phyloP scores from a whole-genome alignment of 2,113 vertebrate species.

The Gadus chalcogrammus region DNA sequence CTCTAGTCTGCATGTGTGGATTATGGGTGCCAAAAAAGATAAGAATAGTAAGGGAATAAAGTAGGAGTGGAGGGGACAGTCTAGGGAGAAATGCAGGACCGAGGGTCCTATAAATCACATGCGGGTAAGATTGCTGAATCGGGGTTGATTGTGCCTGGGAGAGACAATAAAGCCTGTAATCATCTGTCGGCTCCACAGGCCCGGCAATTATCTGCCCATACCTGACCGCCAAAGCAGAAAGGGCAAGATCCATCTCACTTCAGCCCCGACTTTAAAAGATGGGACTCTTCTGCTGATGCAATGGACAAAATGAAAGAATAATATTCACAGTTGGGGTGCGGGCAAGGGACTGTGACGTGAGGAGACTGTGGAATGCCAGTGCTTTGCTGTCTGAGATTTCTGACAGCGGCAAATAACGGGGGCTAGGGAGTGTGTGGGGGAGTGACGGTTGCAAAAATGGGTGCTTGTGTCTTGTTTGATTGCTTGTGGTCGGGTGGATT shows the following conservation, averaged over 20 bases:
- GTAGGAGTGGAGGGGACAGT: constrained; percentile 23
- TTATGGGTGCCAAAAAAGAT: not conserved
- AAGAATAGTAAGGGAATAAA: constrained; percentile 10
- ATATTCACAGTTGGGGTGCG: constrained; percentile 13
- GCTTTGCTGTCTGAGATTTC: too few relatives aligned
- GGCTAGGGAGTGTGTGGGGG: too few relatives aligned
- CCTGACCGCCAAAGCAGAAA: constrained; percentile 67
- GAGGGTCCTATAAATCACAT: constrained; percentile 71
- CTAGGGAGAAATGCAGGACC: constrained; percentile 13
- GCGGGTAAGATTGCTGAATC: constrained; percentile 76
- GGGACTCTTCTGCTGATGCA: constrained; percentile 31
- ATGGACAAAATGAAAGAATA: constrained; percentile 24
- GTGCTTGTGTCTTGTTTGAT: too few relatives aligned
- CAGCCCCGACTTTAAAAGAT: constrained; percentile 39
- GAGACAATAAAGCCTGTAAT: constrained; percentile 80
- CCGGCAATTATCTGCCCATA: constrained; percentile 75
- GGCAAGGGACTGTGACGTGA: constrained; percentile 11
- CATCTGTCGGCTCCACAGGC: constrained; percentile 75
- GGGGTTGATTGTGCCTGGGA: constrained; percentile 80
- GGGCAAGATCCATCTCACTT: constrained; percentile 67
- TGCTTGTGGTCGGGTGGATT: too few relatives aligned
- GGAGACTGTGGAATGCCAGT: constrained; percentile 23
- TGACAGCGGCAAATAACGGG: too few relatives aligned
- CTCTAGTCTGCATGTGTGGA: not conserved
- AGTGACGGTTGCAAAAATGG: too few relatives aligned